phyloP scores from a whole-genome alignment of 2,888 invertebrate genomes.

The Thalpophila matura region DNA sequence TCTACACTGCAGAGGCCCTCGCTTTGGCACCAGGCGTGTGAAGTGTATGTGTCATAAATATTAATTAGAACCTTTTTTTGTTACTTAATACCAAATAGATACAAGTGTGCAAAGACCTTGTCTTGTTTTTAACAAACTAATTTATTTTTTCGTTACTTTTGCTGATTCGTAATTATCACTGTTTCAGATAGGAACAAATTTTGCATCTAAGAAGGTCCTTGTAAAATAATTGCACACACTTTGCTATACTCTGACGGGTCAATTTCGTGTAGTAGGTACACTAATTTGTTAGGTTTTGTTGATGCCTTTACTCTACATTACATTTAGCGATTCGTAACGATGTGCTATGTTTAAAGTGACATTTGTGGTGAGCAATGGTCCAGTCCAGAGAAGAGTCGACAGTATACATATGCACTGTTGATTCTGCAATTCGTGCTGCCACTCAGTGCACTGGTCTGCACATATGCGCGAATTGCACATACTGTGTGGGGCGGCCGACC shows the following conservation, averaged over 20 bases:
- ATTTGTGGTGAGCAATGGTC: slow-evolving; percentile 94
- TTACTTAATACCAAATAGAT: background rate
- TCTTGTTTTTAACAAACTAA: too few relatives aligned
- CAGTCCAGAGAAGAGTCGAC: slow-evolving; percentile 91
- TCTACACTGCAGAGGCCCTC: slow-evolving; percentile 92
- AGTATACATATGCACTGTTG: slow-evolving; percentile 95
- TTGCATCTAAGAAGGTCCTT: too few relatives aligned
- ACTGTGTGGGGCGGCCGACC: slow-evolving; percentile 96
- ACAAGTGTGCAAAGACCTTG: slow-evolving; percentile 4
- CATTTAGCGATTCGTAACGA: background rate
- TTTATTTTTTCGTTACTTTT: too few relatives aligned
- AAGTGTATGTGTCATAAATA: slow-evolving; percentile 89
- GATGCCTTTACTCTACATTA: too few relatives aligned
- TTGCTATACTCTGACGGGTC: too few relatives aligned
- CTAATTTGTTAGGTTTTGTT: slow-evolving; percentile 18
- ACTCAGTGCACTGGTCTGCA: slow-evolving; percentile 94
- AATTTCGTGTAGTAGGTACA: too few relatives aligned
- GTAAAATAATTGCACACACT: too few relatives aligned
- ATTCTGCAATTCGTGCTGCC: slow-evolving; percentile 96
- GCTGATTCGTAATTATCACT: too few relatives aligned
- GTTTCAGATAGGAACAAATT: too few relatives aligned
- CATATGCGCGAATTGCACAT: slow-evolving; percentile 96
- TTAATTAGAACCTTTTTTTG: background rate
- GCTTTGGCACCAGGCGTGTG: slow-evolving; percentile 91
- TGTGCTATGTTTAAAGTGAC: slow-evolving; percentile 88